These are phyloP conservation scores for Zaprionus kolodkinae DNA, from an alignment of 1,140 invertebrate genomes.

Conservation along the genomic window DNA sequence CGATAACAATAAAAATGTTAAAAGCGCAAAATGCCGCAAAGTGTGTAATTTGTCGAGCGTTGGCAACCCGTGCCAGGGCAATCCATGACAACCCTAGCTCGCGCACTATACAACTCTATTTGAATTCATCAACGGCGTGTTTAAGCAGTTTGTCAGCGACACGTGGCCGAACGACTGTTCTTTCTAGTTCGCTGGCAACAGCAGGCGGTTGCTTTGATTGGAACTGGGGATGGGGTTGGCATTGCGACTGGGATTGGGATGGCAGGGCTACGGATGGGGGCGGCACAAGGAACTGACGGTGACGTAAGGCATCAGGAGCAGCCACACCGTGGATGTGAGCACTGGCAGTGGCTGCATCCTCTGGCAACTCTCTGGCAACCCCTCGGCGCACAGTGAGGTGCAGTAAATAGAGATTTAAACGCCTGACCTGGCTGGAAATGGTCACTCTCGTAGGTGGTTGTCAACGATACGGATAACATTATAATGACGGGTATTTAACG, in stretches of 20 bases:
- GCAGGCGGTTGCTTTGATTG: conserved; percentile 63
- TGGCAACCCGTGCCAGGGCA: conserved; percentile 5
- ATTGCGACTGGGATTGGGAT: neutral
- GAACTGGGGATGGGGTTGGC: neutral
- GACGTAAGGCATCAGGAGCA: conserved; percentile 64
- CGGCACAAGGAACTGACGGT: conserved; percentile 20
- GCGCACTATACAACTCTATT: conserved; percentile 46
- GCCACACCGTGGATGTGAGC: neutral
- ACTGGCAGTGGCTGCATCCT: neutral
- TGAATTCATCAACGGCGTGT: conserved; percentile 78
- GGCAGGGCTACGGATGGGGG: conserved; percentile 26
- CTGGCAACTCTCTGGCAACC: conserved; percentile 40
- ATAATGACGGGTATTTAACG: conserved; percentile 1
- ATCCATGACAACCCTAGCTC: conserved; percentile 23
- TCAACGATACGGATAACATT: conserved; percentile 37
- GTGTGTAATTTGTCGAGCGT: conserved; percentile 70
- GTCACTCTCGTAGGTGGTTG: conserved; percentile 55
- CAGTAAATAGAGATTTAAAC: conserved; percentile 78
- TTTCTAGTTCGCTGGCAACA: conserved; percentile 74
- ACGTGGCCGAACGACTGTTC: conserved; percentile 68
- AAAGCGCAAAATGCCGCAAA: conserved; percentile 82
- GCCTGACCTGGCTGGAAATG: conserved; percentile 49
- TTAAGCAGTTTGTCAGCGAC: conserved; percentile 81
- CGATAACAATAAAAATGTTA: conserved; percentile 80
- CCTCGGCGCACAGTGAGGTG: conserved; percentile 55